Evolutionary conservation across 1,140 invertebrate species (phyloP).

Genomic region (Cataglyphis hispanica): DNA sequence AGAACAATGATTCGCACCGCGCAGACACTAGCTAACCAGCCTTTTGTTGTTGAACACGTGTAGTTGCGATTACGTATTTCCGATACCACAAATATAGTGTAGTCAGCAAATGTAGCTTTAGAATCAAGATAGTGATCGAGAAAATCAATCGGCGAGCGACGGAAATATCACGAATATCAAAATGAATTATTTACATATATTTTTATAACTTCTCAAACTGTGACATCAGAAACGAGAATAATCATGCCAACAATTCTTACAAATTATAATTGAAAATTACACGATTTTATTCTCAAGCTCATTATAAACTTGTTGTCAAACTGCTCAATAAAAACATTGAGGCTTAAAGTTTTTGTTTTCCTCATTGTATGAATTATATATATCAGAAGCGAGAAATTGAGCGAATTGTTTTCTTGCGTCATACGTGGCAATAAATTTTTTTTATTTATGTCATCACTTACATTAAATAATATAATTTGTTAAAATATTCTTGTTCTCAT

Average conservation of each 20-base stretch:
- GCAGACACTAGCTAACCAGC: background rate
- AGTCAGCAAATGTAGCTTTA: background rate
- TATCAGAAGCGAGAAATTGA: too few relatives aligned
- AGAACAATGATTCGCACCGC: background rate
- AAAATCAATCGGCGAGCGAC: background rate
- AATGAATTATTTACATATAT: background rate
- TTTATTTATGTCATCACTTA: too few relatives aligned
- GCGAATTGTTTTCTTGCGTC: too few relatives aligned
- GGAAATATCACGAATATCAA: background rate
- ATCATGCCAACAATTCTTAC: background rate
- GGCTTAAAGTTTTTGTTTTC: background rate
- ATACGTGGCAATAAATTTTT: too few relatives aligned
- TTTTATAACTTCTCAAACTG: background rate
- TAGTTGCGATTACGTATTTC: background rate
- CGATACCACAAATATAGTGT: background rate
- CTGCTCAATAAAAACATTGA: background rate
- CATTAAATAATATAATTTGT: too few relatives aligned
- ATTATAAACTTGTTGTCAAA: background rate
- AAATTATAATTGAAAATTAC: background rate
- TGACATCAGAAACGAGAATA: background rate
- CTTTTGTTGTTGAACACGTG: background rate
- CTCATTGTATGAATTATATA: too few relatives aligned
- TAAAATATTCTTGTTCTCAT: too few relatives aligned
- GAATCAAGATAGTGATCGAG: background rate
- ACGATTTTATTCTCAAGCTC: background rate